phyloP scores from a whole-genome alignment of 1,140 invertebrate species.

The Drosophila funebris region DNA sequence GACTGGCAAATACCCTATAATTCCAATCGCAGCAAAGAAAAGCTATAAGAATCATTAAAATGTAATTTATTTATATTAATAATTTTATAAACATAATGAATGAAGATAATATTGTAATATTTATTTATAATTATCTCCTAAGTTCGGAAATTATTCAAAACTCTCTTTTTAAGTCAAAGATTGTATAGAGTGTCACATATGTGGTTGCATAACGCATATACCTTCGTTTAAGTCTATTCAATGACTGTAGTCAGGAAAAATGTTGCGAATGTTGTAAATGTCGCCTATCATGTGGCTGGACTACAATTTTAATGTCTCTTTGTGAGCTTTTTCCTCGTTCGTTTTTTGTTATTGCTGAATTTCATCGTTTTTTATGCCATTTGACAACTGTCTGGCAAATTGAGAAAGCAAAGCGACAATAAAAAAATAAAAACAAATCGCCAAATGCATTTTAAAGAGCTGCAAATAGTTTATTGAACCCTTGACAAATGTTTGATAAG shows the following conservation, averaged over 20 bases:
- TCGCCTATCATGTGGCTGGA: slow-evolving; percentile 24
- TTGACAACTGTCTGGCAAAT: slow-evolving; percentile 39
- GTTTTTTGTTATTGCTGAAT: slow-evolving; percentile 44
- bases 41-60: neutral
- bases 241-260: neutral
- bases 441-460: slow-evolving; percentile 48
- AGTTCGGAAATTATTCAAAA: no score
- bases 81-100: no score
- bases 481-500: slow-evolving; percentile 17
- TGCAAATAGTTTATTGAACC: slow-evolving; percentile 55
- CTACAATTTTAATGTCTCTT: slow-evolving; percentile 51
- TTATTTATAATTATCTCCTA: no score
- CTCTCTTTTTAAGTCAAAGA: no score
- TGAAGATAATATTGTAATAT: no score
- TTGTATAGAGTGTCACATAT: neutral
- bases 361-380: slow-evolving; percentile 54
- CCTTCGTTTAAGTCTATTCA: neutral
- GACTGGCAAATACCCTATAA: neutral
- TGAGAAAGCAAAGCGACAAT: slow-evolving; percentile 32
- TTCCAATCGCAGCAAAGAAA: no score
- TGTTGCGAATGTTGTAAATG: slow-evolving; percentile 17
- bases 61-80: neutral
- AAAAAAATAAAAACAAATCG: slow-evolving; percentile 5
- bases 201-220: neutral
- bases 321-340: slow-evolving; percentile 20